Evolutionary conservation across 2,888 invertebrate genomes (phyloP).

Genomic region (Yponomeuta cagnagella): DNA sequence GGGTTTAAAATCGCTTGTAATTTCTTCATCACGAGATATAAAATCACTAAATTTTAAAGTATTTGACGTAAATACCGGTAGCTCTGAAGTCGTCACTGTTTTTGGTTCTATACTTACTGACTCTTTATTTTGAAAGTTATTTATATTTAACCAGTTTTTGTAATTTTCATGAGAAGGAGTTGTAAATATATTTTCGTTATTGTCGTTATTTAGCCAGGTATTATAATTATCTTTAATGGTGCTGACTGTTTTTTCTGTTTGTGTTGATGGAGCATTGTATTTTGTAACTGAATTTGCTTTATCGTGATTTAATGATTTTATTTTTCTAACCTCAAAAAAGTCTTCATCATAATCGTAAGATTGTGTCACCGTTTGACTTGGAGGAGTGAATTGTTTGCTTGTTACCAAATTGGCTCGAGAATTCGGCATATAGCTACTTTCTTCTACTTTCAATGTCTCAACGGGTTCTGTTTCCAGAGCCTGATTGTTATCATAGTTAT

Average conservation of each 20-base stretch:
- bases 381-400: conserved; percentile 41
- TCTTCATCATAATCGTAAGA: conserved; percentile 47
- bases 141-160: neutral
- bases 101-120: conserved; percentile 22
- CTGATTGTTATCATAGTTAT: conserved; percentile 2
- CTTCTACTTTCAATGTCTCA: conserved; percentile 1
- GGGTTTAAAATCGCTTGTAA: conserved; percentile 36
- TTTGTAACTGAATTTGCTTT: neutral
- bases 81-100: neutral
- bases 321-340: conserved; percentile 38
- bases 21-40: conserved; percentile 28
- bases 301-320: conserved; percentile 18
- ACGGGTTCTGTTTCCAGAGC: conserved; percentile 19
- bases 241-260: neutral
- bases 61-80: conserved; percentile 16
- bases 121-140: neutral
- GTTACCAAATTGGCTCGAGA: conserved; percentile 39
- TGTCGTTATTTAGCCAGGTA: conserved; percentile 22
- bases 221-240: neutral
- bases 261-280: neutral
- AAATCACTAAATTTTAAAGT: conserved; percentile 35
- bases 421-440: conserved; percentile 14
- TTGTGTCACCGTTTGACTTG: conserved; percentile 46
- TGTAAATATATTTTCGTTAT: conserved; percentile 20
- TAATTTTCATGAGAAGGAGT: conserved; percentile 4